phyloP scores from a whole-genome alignment of 2,797 vertebrate genomes.

The Eulemur mongoz region DNA sequence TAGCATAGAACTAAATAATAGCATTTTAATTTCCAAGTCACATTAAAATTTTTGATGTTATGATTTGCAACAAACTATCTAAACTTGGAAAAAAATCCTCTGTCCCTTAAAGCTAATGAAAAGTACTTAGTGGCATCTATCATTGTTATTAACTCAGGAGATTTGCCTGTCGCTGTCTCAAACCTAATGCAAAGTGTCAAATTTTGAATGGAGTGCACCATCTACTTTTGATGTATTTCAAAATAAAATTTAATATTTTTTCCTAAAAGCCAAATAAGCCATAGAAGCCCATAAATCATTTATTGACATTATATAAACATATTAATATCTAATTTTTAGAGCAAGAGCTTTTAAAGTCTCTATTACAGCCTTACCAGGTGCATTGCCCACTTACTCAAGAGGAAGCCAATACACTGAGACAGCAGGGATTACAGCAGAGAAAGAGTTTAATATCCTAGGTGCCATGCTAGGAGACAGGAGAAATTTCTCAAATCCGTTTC shows the following conservation, averaged over 20 bases:
- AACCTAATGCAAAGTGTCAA: not conserved
- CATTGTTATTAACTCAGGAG: not conserved
- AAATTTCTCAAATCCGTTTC: too few relatives aligned
- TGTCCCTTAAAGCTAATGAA: not conserved
- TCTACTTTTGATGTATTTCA: not conserved
- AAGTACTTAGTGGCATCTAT: not conserved
- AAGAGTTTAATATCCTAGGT: too few relatives aligned
- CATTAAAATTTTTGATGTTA: not conserved
- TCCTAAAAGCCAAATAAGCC: not conserved
- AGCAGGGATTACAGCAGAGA: too few relatives aligned
- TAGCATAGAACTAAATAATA: not conserved
- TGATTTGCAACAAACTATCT: not conserved
- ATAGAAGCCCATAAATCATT: not conserved
- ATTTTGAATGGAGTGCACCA: not conserved
- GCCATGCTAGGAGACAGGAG: too few relatives aligned
- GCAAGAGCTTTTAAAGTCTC: slow-evolving; percentile 76
- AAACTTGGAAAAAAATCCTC: slow-evolving; percentile 1
- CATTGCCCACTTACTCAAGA: too few relatives aligned
- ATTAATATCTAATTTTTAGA: slow-evolving; percentile 72
- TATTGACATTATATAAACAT: slow-evolving; percentile 58
- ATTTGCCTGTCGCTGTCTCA: not conserved
- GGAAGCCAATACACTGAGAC: too few relatives aligned
- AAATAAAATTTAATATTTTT: not conserved
- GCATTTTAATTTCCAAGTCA: not conserved
- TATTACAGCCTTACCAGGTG: not conserved